These are phyloP conservation scores for Phyllostomus hastatus DNA, from an alignment of 2,113 vertebrate genomes.

Conservation along the genomic window DNA sequence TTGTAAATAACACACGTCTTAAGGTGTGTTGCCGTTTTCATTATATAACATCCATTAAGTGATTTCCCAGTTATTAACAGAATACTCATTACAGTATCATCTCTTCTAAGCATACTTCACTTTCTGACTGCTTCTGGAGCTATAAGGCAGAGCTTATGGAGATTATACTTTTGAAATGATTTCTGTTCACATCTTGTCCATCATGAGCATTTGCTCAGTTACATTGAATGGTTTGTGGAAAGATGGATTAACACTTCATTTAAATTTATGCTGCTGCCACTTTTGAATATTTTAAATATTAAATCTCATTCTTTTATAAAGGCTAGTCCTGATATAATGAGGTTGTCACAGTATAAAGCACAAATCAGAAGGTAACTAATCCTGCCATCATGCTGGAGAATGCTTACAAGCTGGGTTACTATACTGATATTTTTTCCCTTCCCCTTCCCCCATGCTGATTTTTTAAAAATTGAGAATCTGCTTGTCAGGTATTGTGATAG, in stretches of 20 bases:
- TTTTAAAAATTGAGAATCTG: not conserved
- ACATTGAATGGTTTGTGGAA: not conserved
- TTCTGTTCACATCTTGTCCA: not conserved
- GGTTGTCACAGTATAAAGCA: not conserved
- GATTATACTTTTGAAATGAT: not conserved
- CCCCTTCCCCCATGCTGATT: too few species aligned
- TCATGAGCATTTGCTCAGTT: not conserved
- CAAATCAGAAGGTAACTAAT: not conserved
- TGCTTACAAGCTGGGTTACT: not conserved
- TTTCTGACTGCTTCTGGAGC: not conserved
- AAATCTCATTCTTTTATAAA: not conserved
- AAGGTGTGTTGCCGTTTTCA: not conserved
- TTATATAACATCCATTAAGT: not conserved
- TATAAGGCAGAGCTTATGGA: slow-evolving; percentile 16
- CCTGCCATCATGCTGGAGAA: not conserved
- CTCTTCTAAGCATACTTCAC: not conserved
- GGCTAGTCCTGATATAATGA: not conserved
- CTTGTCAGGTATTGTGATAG: not conserved
- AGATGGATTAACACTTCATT: not conserved
- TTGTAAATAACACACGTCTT: too few species aligned
- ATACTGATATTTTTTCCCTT: not conserved
- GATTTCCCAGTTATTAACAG: not conserved
- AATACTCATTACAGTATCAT: not conserved
- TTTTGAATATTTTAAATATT: not conserved
- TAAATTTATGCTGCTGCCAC: not conserved